Percentiles rank a stretch among this genome's conserved stretches.
phyloP scores from a whole-genome alignment of 2,888 invertebrate genomes.

The Lasioglossum vierecki region DNA sequence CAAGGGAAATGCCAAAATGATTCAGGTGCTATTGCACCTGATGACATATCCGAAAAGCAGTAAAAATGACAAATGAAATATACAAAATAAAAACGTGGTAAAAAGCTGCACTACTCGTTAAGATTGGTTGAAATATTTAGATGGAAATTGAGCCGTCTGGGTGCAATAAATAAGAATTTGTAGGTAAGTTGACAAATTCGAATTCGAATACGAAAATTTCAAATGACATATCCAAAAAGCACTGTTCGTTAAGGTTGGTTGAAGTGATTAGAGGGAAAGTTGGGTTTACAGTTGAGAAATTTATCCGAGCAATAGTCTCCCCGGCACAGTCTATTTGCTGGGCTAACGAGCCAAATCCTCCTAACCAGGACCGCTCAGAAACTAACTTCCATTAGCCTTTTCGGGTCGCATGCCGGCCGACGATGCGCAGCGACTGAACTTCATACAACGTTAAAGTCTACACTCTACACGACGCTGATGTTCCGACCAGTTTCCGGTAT shows the following conservation, averaged over 20 bases:
- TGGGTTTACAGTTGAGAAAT: background rate
- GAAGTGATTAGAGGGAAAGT: conserved; percentile 1
- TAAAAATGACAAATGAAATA: too few relatives aligned
- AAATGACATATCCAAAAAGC: background rate
- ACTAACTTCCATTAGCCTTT: conserved; percentile 11
- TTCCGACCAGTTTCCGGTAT: background rate
- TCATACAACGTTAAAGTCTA: background rate
- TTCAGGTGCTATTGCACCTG: background rate
- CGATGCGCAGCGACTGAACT: conserved; percentile 6
- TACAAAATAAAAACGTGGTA: too few relatives aligned
- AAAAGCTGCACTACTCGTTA: too few relatives aligned
- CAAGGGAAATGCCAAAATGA: background rate
- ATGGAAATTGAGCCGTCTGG: too few relatives aligned
- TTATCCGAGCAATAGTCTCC: conserved; percentile 9
- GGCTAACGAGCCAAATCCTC: conserved; percentile 15
- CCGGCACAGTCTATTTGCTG: background rate
- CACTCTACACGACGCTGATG: conserved; percentile 1
- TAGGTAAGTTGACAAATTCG: background rate
- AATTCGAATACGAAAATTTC: background rate
- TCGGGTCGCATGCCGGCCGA: conserved; percentile 3
- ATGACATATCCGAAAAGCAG: too few relatives aligned
- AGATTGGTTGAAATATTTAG: too few relatives aligned
- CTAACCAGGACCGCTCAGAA: conserved; percentile 11
- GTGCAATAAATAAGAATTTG: background rate
- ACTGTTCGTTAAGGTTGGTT: background rate